A percentile compares a stretch with the other conserved stretches of the same genome.
Conservation (phyloP, 2,888 invertebrate genomes). For the Arenicola marina region DNA sequence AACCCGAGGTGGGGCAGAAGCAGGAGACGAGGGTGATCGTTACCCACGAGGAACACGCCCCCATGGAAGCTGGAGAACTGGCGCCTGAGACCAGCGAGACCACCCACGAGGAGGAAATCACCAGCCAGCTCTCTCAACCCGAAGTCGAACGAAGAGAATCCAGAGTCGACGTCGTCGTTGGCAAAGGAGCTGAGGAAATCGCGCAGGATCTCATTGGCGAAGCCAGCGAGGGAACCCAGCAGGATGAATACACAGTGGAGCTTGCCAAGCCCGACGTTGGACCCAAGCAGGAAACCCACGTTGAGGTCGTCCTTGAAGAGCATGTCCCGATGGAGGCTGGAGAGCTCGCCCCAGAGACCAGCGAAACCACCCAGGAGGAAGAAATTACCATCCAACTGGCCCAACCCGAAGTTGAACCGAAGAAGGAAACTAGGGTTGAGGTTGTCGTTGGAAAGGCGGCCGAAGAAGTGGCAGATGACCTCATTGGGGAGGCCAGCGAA, state of each 20-base stretch:
- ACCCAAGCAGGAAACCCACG: conserved; percentile 5
- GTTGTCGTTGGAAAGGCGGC: conserved; percentile 10
- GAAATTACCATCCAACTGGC: conserved; percentile 22
- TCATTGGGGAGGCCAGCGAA: conserved; percentile 9
- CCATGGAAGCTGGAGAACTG: conserved; percentile 8
- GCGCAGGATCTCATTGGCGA: conserved; percentile 27
- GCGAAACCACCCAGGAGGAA: conserved; percentile 20
- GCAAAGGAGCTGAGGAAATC: conserved; percentile 7
- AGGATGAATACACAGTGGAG: conserved; percentile 21
- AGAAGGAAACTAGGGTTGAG: conserved; percentile 4
- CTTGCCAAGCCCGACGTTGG: conserved; percentile 10
- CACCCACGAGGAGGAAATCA: conserved; percentile 7
- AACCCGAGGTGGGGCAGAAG: conserved; percentile 6
- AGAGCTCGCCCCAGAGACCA: background rate
- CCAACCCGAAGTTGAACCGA: conserved; percentile 4
- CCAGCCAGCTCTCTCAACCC: conserved; percentile 7
- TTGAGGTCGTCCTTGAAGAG: conserved; percentile 9
- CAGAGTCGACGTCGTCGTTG: conserved; percentile 12
- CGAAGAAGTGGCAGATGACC: conserved; percentile 12
- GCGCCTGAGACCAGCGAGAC: background rate
- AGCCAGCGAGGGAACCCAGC: conserved; percentile 37
- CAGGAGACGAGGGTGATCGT: conserved; percentile 13
- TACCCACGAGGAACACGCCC: background rate
- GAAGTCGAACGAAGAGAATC: background rate
- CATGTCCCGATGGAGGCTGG: conserved; percentile 7